Evolutionary conservation across 2,888 invertebrate species (phyloP), one percentile per base, ranked within the genome.

Genomic region (Xestobium rufovillosum): DNA sequence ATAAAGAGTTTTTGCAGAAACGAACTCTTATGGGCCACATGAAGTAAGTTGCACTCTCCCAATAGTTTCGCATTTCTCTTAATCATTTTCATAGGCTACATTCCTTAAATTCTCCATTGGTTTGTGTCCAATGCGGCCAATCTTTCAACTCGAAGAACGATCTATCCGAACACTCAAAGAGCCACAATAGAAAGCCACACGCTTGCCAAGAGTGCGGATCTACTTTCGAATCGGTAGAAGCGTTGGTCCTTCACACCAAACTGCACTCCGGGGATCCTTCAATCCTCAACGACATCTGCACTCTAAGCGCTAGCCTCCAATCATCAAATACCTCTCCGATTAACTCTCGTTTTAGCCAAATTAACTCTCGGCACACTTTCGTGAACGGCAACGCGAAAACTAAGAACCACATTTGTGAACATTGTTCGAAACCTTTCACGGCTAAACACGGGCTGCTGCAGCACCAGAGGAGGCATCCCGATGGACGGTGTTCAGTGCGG

Each of bases 1-100:
- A 83, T 38, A 86, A 87, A 63, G 87, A 87, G 68, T 87, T 87
- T 66, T 69, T 87, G 50, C 87, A 87, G 66, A 86, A 86, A 60
- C 69, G 87, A 49, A 87, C 87, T 4, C 70, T 87, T 8, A 75
- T 83, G 43, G 78, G 84, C n/a, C 87, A 87, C 54, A 80, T 83
- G 78, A 78, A 82, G 79, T 78, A 46, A 65, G 64, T 40, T 19
- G 16, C 12, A 31, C 33, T 40, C 37, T 29, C 25, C 15, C 9
- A 31, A 23, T 6, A 23, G 6, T 23, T 23, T 23, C 23, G n/a
- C n/a, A 14, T 10, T 32, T 8, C 13, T 36, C 25, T 14, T 3
- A 13, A n/a, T 14, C 10, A 28, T 28, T 28, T 9, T 27, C 4
- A 13, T 37, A 78, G 80, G 57, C 71, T 82, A 26, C 84, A 85